Evolutionary conservation across 1,140 invertebrate species (phyloP).

Genomic region (Drosophila nigromelanica): DNA sequence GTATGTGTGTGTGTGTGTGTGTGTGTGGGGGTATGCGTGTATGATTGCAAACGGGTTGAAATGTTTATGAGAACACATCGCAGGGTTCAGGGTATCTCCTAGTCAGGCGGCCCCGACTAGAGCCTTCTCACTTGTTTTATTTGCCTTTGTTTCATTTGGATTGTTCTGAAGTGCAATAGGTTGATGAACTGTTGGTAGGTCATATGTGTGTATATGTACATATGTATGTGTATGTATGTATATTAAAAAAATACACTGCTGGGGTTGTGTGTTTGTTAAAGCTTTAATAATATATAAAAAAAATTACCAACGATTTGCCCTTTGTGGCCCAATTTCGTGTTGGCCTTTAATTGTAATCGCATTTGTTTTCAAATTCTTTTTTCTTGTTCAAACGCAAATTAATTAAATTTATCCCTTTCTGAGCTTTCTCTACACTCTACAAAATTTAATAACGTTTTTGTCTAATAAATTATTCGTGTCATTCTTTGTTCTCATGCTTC

Average conservation of each 20-base stretch:
- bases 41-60: too few relatives aligned
- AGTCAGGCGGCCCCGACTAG: too few relatives aligned
- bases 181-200: not conserved
- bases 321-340: slow-evolving; percentile 19
- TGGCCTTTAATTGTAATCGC: slow-evolving; percentile 12
- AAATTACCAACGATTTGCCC: slow-evolving; percentile 10
- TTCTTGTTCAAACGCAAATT: slow-evolving; percentile 4
- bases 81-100: too few relatives aligned
- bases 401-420: slow-evolving; percentile 16
- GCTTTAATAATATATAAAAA: slow-evolving; percentile 7
- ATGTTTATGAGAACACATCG: too few relatives aligned
- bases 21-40: too few relatives aligned
- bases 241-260: not conserved
- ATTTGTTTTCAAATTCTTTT: slow-evolving; percentile 21
- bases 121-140: too few relatives aligned
- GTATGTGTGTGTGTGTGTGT: too few relatives aligned
- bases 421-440: slow-evolving; percentile 10
- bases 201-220: not conserved
- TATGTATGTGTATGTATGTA: not conserved
- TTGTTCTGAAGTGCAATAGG: slow-evolving; percentile 2
- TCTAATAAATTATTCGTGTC: slow-evolving; percentile 39
- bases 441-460: slow-evolving; percentile 40
- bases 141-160: slow-evolving; percentile 3
- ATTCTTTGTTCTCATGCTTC: slow-evolving; percentile 24
- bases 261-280: not conserved